These are phyloP conservation scores for Lamprotornis superbus DNA, from an alignment of 2,113 vertebrate genomes.

Conservation along the genomic window DNA sequence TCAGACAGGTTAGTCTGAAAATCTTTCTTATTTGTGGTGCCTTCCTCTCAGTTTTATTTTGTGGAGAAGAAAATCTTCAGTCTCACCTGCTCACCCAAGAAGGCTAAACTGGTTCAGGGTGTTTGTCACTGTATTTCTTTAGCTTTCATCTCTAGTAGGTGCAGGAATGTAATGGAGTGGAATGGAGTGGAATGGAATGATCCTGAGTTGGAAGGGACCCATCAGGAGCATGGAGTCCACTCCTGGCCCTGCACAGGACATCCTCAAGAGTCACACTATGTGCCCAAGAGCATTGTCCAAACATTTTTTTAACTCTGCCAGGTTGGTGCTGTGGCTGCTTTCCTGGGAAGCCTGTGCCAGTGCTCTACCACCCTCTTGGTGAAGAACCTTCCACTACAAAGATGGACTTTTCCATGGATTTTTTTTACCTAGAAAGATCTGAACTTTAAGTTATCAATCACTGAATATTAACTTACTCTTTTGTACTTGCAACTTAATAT, in stretches of 20 bases:
- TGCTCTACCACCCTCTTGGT: background rate
- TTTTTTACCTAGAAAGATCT: background rate
- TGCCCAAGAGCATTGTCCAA: background rate
- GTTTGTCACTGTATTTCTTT: background rate
- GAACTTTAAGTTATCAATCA: background rate
- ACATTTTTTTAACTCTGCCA: background rate
- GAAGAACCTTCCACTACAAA: background rate
- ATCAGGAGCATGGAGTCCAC: accelerated
- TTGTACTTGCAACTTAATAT: background rate
- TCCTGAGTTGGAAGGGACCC: background rate
- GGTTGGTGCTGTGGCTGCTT: background rate
- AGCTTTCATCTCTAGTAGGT: background rate
- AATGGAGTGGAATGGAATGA: background rate
- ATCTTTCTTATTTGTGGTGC: background rate
- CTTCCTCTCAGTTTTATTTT: background rate
- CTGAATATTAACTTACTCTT: background rate
- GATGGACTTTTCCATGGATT: accelerated
- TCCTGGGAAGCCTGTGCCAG: background rate
- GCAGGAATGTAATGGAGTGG: background rate
- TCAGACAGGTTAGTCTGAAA: background rate
- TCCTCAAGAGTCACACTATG: background rate
- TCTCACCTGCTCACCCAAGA: background rate
- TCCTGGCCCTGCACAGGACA: background rate
- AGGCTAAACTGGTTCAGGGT: background rate
- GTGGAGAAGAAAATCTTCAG: background rate